Evolutionary conservation across 2,797 vertebrate species (phyloP), one percentile per base, ranked within the genome.

Genomic region (Australoheros facetus): DNA sequence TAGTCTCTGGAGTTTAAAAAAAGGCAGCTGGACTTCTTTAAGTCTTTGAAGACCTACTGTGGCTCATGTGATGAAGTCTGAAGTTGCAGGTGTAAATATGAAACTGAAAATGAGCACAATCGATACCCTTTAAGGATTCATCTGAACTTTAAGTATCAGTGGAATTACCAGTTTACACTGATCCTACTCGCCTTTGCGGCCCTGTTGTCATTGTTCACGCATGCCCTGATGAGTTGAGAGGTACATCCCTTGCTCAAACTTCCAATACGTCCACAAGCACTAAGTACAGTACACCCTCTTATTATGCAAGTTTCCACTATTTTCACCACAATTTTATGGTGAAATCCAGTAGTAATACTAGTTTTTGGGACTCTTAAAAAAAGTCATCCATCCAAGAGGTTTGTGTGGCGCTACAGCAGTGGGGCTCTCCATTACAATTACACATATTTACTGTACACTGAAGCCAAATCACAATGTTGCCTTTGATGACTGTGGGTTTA

Each of bases 321-420:
- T 39, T 39, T 19, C 56, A 32, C 28, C 19, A 51, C 51, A 23
- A 39, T 81, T 74, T 78, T 14, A 80, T 48, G 64, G 73, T 78
- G 56, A 78, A 87, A 81, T 89, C 62, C 75, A 58, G 11, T 8
- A 42, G 37, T 14, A 32, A 71, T 91, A 53, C 57, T 28, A 30
- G 21, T 56, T 72, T 32, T 32, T 77, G 37, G 32, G 16, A 45
- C 16, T 56, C 54, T 59, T 51, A 66, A 64, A 64, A 30, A 14
- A 75, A 71, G 14, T 14, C 6, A 55, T 26, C 60, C 69, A 73
- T 39, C 56, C 53, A 77, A 26, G 64, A 82, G 14, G 56, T 57
- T 45, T 53, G 23, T 54, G 21, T 56, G 79, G 10, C 71, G 45
- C 59, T 66, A 58, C 57, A 71, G 32, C 16, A 12, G 16, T 11